These are phyloP conservation scores for Smittia sp. DNA, from an alignment of 2,888 invertebrate genomes.

Conservation along the genomic window DNA sequence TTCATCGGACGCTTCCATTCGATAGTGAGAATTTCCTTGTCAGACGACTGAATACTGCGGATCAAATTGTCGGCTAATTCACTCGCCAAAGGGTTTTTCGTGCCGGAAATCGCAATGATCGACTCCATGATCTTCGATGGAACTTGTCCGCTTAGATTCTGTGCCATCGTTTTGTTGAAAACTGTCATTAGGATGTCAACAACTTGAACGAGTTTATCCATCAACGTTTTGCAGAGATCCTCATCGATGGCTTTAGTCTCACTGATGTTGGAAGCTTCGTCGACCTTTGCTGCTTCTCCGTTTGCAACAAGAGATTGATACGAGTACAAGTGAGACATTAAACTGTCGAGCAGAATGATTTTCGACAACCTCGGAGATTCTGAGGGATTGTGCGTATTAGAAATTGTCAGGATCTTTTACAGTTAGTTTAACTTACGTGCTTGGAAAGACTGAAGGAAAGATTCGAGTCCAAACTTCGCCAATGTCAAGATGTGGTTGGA, in stretches of 20 bases:
- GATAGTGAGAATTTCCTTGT: conserved; percentile 50
- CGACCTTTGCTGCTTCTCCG: conserved; percentile 49
- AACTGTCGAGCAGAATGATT: conserved; percentile 50
- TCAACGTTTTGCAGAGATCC: conserved; percentile 47
- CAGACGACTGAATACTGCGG: conserved; percentile 50
- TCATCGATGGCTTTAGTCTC: conserved; percentile 42
- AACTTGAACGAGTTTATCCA: conserved; percentile 49
- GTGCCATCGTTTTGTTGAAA: conserved; percentile 48
- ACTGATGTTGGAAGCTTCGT: conserved; percentile 46
- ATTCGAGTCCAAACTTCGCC: conserved; percentile 50
- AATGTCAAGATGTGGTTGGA: conserved; percentile 51
- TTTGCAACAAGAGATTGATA: conserved; percentile 52
- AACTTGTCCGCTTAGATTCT: conserved; percentile 49
- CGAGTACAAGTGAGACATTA: conserved; percentile 49
- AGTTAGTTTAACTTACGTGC: conserved; percentile 46
- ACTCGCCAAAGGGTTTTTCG: conserved; percentile 49
- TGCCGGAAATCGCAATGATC: conserved; percentile 51
- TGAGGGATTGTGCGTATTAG: conserved; percentile 41
- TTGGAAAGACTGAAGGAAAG: conserved; percentile 50
- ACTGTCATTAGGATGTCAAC: conserved; percentile 47
- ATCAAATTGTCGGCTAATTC: conserved; percentile 51
- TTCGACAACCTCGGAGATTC: conserved; percentile 51
- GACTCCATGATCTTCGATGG: conserved; percentile 49
- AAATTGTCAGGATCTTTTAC: background rate
- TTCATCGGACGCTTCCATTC: conserved; percentile 52